Percentiles rank a stretch among this genome's conserved stretches.
phyloP scores from a whole-genome alignment of 1,140 invertebrate genomes.

The Conopomorpha cramerella region DNA sequence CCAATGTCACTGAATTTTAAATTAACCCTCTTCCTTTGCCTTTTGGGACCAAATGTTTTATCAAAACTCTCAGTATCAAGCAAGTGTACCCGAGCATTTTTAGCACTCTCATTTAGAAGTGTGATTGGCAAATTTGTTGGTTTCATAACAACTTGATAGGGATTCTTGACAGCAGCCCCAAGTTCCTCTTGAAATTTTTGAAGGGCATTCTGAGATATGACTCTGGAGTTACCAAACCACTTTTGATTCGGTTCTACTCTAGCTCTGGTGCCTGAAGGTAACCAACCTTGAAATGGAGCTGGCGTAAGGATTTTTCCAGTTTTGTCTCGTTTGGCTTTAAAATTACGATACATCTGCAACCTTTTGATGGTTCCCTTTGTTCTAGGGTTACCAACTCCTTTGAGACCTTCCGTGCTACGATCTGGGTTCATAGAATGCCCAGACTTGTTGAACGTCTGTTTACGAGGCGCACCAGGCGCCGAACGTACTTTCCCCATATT shows the following conservation, averaged over 20 bases:
- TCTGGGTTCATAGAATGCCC: constrained; percentile 90
- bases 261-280: constrained; percentile 88
- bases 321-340: constrained; percentile 91
- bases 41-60: constrained; percentile 94
- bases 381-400: constrained; percentile 83
- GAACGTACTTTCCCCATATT: constrained; percentile 76
- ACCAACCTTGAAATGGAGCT: constrained; percentile 91
- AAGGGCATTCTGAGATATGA: constrained; percentile 91
- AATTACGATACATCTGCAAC: constrained; percentile 97
- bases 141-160: constrained; percentile 97
- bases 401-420: constrained; percentile 72
- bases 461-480: constrained; percentile 69
- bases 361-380: constrained; percentile 94
- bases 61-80: constrained; percentile 95
- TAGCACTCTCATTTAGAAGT: constrained; percentile 91
- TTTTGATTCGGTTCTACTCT: constrained; percentile 96
- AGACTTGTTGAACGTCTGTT: constrained; percentile 77
- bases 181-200: constrained; percentile 98
- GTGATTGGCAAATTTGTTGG: constrained; percentile 94
- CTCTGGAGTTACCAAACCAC: constrained; percentile 95
- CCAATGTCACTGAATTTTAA: constrained; percentile 74
- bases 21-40: constrained; percentile 89
- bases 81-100: constrained; percentile 89
- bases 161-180: constrained; percentile 91
- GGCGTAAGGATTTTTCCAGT: constrained; percentile 91